Evolutionary conservation across 2,888 invertebrate species (phyloP).

Genomic region (Temnothorax ravouxi): DNA sequence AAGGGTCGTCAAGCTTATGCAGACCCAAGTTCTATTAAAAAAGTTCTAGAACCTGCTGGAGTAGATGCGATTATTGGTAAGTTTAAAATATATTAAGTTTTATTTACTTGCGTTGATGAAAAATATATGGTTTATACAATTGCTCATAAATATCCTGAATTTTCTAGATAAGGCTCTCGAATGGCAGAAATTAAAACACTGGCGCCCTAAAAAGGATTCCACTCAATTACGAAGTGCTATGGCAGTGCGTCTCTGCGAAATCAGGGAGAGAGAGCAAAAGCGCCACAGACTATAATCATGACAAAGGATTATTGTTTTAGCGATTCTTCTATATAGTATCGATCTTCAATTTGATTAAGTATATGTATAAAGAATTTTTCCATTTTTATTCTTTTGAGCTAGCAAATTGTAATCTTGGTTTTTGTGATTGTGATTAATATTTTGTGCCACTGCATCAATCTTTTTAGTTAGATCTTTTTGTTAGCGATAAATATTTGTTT

Average conservation of each 20-base stretch:
- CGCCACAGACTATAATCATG: too few species aligned
- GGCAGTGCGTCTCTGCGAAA: not conserved
- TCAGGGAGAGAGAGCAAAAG: too few species aligned
- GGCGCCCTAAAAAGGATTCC: not conserved
- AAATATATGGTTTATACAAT: not conserved
- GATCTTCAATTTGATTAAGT: too few species aligned
- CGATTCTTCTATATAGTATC: too few species aligned
- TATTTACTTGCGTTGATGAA: constrained; percentile 1
- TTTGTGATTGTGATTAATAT: too few species aligned
- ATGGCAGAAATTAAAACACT: not conserved
- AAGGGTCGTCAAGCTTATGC: constrained; percentile 1
- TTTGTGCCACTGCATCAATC: too few species aligned
- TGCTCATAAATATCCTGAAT: not conserved
- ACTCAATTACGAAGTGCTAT: not conserved
- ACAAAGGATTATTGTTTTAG: too few species aligned
- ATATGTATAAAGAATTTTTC: too few species aligned
- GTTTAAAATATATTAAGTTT: not conserved
- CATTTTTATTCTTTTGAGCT: too few species aligned
- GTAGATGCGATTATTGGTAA: constrained; percentile 7
- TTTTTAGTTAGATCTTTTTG: too few species aligned
- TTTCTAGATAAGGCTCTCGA: constrained; percentile 7
- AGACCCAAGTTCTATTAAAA: constrained; percentile 7
- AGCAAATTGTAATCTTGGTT: too few species aligned
- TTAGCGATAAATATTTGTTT: too few species aligned
- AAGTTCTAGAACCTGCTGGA: not conserved